Conservation (phyloP, 2,888 invertebrate genomes). For the Dryobotodes eremita region DNA sequence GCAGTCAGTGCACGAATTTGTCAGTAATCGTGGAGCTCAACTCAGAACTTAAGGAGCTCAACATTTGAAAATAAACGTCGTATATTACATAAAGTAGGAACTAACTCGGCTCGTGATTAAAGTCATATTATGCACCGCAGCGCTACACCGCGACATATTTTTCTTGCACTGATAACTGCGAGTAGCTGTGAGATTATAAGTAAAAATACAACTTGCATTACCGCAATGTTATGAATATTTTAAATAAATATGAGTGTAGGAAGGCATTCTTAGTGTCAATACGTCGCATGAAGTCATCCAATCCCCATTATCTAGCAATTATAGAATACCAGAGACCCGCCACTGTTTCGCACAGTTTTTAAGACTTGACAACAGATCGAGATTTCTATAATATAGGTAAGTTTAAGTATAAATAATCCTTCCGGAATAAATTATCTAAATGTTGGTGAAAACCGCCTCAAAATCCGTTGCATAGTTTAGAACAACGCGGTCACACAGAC, state of each 20-base stretch:
- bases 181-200: conserved; percentile 6
- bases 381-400: not conserved
- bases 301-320: not conserved
- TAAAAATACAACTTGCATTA: conserved; percentile 4
- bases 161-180: conserved; percentile 44
- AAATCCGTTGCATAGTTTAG: not conserved
- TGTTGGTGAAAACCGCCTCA: not conserved
- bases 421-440: not conserved
- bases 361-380: not conserved
- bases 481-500: not conserved
- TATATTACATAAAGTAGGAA: not conserved
- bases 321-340: not conserved
- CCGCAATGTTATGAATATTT: conserved; percentile 31
- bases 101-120: conserved; percentile 4
- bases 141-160: conserved; percentile 11
- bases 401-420: too few species aligned
- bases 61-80: not conserved
- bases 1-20: too few species aligned
- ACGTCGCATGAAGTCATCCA: not conserved
- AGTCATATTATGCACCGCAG: conserved; percentile 8
- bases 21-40: too few species aligned
- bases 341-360: not conserved
- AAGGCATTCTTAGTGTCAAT: conserved; percentile 8
- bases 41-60: too few species aligned
- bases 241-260: not conserved